Conservation (phyloP, 2,113 vertebrate genomes). For the Nannobrachium achirus region DNA sequence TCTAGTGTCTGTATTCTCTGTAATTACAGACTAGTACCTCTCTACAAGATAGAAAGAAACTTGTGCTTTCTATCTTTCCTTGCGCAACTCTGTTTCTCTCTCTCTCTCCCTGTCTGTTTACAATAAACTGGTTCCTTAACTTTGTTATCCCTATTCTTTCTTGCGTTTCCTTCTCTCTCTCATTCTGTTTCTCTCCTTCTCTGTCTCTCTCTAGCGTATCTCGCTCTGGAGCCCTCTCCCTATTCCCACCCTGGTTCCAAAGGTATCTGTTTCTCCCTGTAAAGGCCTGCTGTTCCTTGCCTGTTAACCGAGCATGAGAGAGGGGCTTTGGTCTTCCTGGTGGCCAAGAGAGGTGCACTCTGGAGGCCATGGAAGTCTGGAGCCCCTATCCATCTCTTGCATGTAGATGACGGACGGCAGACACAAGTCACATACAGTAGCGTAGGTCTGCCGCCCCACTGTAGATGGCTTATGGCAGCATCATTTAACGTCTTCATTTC, state of each 20-base stretch:
- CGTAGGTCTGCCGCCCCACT: slow-evolving; percentile 1
- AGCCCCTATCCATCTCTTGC: slow-evolving; percentile 37
- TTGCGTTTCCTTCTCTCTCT: not conserved
- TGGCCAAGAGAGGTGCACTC: not conserved
- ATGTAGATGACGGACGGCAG: slow-evolving; percentile 35
- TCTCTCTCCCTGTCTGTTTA: not conserved
- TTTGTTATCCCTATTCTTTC: not conserved
- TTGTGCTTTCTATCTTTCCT: slow-evolving; percentile 8
- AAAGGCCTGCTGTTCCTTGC: slow-evolving; percentile 10
- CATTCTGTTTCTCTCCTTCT: slow-evolving; percentile 7
- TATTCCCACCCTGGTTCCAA: slow-evolving; percentile 79
- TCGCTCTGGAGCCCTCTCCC: slow-evolving; percentile 78
- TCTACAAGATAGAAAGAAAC: slow-evolving; percentile 19
- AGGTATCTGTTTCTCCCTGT: slow-evolving; percentile 76
- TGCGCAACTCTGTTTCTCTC: not conserved
- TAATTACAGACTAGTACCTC: slow-evolving; percentile 42
- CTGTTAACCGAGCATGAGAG: slow-evolving; percentile 13
- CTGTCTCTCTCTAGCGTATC: slow-evolving; percentile 70
- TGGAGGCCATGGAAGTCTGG: not conserved
- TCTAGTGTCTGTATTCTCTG: slow-evolving; percentile 48
- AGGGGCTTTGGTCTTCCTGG: slow-evolving; percentile 21
- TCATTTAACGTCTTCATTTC: not conserved
- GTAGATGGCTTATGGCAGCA: slow-evolving; percentile 12
- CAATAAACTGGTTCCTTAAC: not conserved
- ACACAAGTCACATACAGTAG: not conserved